Base-by-base conservation (phyloP, 2,888 invertebrate species). In the Erebia aethiops region DNA sequence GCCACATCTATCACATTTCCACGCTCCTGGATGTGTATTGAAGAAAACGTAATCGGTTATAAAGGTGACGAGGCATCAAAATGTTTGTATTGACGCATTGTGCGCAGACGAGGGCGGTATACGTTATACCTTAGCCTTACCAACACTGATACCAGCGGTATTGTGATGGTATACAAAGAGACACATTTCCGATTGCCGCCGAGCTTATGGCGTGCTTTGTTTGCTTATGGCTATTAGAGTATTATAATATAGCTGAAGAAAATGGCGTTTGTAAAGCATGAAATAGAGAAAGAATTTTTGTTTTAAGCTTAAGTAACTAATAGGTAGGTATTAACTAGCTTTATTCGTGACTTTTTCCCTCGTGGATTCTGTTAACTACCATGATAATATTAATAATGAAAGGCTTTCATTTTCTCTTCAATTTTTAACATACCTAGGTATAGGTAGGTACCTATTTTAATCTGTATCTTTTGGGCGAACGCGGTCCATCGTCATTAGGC, bases 1-100 rank as follows among this genome's bases (percentile, higher is more conserved):
- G 61, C 74, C 85, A 10, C 69, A 77, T 87, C 85, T 78, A 81
- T 13, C 1, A 13, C 26, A 7, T 75, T 18, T 75, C 71, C 13
- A 16, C 49, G 41, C 70, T 86, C 79, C 58, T 1, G 18, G 81
- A 73, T 71, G 71, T 82, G 86, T 91, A 90, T 91, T 87, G 88
- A 89, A 88, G 89, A 86, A 91, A 91, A 90, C 89, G 90, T 90
- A 92, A 92, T 92, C 92, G 89, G 77, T 82, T 85, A 89, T 90
- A 92, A 82, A 90, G 91, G 91, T 92, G 92, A 92, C 89, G 81
- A 73, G 80, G 87, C 92, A 84, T 80, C 72, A 76, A 74, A 84
- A 82, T 81, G 81, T 85, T 84, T 86, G 84, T 80, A 81, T 87
- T 83, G 77, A 74, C 76, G 81, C 82, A 83, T 87, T 89, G 87